Conservation (phyloP, 2,797 vertebrate species). For the Characodon lateralis region DNA sequence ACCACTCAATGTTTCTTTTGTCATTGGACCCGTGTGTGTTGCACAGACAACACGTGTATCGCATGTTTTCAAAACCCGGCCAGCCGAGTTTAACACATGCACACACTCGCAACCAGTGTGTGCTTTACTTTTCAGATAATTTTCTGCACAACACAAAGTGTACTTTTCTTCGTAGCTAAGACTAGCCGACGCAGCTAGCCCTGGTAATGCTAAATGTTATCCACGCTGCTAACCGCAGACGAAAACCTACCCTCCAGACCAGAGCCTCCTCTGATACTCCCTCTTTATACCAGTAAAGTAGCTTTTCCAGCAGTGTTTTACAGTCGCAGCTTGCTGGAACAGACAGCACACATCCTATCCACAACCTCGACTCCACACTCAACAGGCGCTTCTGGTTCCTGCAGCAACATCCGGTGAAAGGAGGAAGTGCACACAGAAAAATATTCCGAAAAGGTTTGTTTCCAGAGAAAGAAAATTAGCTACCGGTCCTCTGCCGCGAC, state of each 20-base stretch:
- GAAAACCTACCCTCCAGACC: slow-evolving; percentile 35
- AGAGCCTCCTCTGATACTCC: background rate
- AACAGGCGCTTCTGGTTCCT: background rate
- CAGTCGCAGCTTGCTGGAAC: background rate
- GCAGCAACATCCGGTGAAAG: slow-evolving; percentile 46
- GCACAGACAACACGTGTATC: background rate
- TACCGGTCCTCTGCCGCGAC: background rate
- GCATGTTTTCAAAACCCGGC: background rate
- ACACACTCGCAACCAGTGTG: background rate
- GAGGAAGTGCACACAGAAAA: slow-evolving; percentile 41
- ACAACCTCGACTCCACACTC: background rate
- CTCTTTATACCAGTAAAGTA: background rate
- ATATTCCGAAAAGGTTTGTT: background rate
- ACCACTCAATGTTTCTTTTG: slow-evolving; percentile 15
- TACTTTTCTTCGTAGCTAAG: background rate
- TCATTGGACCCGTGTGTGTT: slow-evolving; percentile 4
- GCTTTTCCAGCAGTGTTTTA: background rate
- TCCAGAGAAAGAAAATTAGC: background rate
- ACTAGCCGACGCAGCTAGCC: slow-evolving; percentile 42
- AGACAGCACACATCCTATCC: slow-evolving; percentile 11
- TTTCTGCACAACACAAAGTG: background rate
- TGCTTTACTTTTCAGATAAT: background rate
- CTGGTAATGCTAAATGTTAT: slow-evolving; percentile 13
- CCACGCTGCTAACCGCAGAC: background rate
- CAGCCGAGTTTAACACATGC: accelerated